A percentile compares a stretch with the other conserved stretches of the same genome.
phyloP scores from a whole-genome alignment of 2,888 invertebrate genomes.

The Apodemia mormo region DNA sequence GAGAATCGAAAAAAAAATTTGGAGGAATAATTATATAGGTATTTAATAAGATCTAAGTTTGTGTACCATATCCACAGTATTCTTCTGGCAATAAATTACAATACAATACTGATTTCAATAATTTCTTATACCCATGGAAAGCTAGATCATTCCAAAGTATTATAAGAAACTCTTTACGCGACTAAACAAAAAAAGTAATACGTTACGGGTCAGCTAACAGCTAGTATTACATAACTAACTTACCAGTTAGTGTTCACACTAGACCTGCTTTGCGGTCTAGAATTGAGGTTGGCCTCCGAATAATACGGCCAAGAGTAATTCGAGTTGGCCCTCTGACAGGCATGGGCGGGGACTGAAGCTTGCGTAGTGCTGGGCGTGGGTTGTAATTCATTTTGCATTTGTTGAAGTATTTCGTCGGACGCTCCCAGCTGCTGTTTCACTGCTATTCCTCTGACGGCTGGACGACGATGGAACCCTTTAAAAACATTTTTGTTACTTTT shows the following conservation, averaged over 20 bases:
- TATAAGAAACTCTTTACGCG: no score
- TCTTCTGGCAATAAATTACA: no score
- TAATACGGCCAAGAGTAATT: constrained; percentile 86
- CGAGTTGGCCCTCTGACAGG: constrained; percentile 63
- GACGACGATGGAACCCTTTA: constrained; percentile 89
- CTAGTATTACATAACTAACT: constrained; percentile 30
- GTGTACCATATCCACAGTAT: no score
- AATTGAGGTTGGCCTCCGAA: constrained; percentile 80
- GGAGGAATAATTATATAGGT: no score
- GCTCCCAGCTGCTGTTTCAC: constrained; percentile 91
- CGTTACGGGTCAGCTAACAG: no score
- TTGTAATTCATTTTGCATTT: constrained; percentile 87
- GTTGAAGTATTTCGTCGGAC: constrained; percentile 90
- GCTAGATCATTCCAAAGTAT: no score
- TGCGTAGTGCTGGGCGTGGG: constrained; percentile 56
- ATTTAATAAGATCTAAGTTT: no score
- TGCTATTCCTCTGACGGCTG: constrained; percentile 91
- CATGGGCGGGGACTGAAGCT: constrained; percentile 54
- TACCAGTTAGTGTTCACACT: constrained; percentile 68
- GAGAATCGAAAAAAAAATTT: no score
- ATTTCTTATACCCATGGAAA: no score
- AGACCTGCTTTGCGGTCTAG: constrained; percentile 66
- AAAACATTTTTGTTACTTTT: neutral
- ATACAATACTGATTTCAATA: no score
- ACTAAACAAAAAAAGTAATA: no score